phyloP scores from a whole-genome alignment of 2,888 invertebrate species.

The Zygothrica quintamaculata region DNA sequence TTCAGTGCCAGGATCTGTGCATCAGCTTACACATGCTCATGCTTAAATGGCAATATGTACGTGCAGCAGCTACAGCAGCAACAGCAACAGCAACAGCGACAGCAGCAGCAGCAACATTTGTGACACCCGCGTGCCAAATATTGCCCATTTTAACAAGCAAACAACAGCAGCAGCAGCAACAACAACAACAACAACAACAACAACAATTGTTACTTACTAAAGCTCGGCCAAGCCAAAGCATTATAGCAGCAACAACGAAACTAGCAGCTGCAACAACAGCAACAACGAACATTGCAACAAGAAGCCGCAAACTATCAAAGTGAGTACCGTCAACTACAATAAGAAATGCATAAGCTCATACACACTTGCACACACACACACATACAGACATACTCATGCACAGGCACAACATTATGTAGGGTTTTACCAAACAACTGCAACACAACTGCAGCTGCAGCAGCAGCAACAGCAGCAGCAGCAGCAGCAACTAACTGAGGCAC shows the following conservation, averaged over 20 bases:
- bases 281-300: slow-evolving; percentile 64
- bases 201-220: slow-evolving; percentile 31
- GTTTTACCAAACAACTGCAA: slow-evolving; percentile 13
- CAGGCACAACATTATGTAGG: neutral
- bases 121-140: slow-evolving; percentile 74
- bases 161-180: slow-evolving; percentile 38
- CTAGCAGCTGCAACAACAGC: slow-evolving; percentile 29
- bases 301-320: slow-evolving; percentile 66
- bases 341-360: slow-evolving; percentile 1
- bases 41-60: slow-evolving; percentile 77
- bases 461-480: slow-evolving; percentile 19
- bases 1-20: slow-evolving; percentile 14
- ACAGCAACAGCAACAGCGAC: slow-evolving; percentile 50
- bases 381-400: neutral
- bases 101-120: slow-evolving; percentile 56
- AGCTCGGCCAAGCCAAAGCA: slow-evolving; percentile 19
- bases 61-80: slow-evolving; percentile 61
- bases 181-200: slow-evolving; percentile 19
- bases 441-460: slow-evolving; percentile 30
- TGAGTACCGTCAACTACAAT: slow-evolving; percentile 45
- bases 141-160: slow-evolving; percentile 66
- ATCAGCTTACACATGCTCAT: slow-evolving; percentile 62
- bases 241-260: slow-evolving; percentile 18
- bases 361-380: neutral
- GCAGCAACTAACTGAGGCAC: slow-evolving; percentile 11